These are phyloP conservation scores for Drosophila sulfurigaster DNA, from an alignment of 1,140 invertebrate species.

Conservation along the genomic window DNA sequence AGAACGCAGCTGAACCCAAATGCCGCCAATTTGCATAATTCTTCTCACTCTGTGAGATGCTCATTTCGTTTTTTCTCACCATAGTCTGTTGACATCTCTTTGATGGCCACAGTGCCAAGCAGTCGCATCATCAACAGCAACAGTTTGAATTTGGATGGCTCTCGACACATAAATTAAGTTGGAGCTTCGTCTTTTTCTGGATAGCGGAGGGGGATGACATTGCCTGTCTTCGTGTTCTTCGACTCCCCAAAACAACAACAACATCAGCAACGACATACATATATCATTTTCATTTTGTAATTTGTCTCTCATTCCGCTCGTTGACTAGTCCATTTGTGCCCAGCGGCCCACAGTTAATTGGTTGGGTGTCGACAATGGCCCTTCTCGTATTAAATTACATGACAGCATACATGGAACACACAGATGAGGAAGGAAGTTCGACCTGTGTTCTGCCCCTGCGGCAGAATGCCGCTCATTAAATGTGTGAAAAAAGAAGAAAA, in stretches of 20 bases:
- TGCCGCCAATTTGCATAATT: constrained; percentile 56
- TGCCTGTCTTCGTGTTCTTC: constrained; percentile 6
- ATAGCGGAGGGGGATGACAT: constrained; percentile 6
- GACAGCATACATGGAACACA: constrained; percentile 68
- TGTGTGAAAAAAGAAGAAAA: constrained; percentile 40
- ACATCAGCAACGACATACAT: constrained; percentile 37
- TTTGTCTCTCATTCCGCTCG: constrained; percentile 57
- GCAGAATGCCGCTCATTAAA: constrained; percentile 58
- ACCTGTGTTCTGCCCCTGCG: background rate
- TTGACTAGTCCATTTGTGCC: constrained; percentile 43
- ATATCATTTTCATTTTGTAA: constrained; percentile 83
- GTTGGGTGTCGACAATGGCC: constrained; percentile 61
- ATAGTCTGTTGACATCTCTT: constrained; percentile 75
- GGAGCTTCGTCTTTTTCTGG: constrained; percentile 7
- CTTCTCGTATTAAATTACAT: constrained; percentile 75
- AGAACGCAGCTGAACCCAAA: constrained; percentile 26
- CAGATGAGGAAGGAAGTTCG: background rate
- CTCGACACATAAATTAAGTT: constrained; percentile 36
- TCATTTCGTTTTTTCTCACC: constrained; percentile 5
- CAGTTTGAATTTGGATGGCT: constrained; percentile 47
- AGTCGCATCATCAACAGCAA: constrained; percentile 52
- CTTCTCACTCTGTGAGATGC: background rate
- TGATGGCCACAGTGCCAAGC: constrained; percentile 42
- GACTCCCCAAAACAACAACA: background rate
- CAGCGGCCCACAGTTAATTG: constrained; percentile 77